Conservation (phyloP, 2,888 invertebrate species). For the Carpatolechia fugitivella region DNA sequence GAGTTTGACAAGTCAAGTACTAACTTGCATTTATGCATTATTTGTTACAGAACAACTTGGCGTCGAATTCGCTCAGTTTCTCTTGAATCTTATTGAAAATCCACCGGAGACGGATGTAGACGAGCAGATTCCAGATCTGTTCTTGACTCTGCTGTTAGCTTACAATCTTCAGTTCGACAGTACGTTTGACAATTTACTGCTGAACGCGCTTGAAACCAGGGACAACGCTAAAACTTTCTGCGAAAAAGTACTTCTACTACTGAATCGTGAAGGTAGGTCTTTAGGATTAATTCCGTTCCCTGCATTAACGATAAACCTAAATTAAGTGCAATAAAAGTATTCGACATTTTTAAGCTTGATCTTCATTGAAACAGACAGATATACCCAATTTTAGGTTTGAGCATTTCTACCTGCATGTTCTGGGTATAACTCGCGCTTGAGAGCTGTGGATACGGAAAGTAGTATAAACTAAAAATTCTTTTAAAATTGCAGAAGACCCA, state of each 20-base stretch:
- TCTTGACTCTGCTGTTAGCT: conserved; percentile 90
- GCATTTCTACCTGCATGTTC: no score
- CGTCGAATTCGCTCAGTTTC: conserved; percentile 87
- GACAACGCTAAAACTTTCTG: conserved; percentile 92
- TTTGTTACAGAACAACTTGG: conserved; percentile 87
- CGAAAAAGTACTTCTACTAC: conserved; percentile 90
- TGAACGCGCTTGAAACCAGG: conserved; percentile 83
- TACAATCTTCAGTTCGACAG: conserved; percentile 93
- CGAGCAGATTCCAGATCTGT: conserved; percentile 91
- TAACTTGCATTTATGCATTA: background rate
- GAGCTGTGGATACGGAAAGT: background rate
- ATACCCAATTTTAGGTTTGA: no score
- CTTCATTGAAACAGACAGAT: no score
- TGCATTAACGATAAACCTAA: no score
- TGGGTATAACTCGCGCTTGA: background rate
- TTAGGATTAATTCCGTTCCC: no score
- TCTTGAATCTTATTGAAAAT: conserved; percentile 89
- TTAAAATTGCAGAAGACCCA: conserved; percentile 90
- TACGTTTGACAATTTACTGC: conserved; percentile 83
- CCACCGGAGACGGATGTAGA: conserved; percentile 89
- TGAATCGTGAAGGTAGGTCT: conserved; percentile 93
- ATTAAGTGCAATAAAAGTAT: no score
- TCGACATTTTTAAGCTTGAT: no score
- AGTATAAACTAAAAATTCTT: no score
- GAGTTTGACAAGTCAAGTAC: no score